Percentiles rank a stretch among this genome's conserved stretches.
These are phyloP conservation scores for Patella ulyssiponensis DNA, from an alignment of 2,888 invertebrate species.

Conservation along the genomic window DNA sequence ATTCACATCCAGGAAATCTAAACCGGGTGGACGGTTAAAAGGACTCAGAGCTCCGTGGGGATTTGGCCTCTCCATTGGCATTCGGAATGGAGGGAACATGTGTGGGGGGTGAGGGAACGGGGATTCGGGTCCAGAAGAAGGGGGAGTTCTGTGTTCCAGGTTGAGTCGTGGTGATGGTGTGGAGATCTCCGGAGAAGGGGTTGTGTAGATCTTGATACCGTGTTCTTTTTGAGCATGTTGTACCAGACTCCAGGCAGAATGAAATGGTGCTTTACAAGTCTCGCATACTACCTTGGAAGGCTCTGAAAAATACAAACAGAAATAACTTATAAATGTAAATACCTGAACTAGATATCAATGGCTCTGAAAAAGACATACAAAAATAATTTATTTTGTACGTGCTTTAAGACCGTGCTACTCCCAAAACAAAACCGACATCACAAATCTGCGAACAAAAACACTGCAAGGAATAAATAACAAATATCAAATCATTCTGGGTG, in stretches of 20 bases:
- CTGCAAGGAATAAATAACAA: no score
- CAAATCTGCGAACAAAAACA: no score
- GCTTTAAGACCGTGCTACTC: no score
- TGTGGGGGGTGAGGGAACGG: constrained; percentile 40
- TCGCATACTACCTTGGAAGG: constrained; percentile 95
- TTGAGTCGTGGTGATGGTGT: constrained; percentile 45
- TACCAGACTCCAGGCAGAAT: constrained; percentile 94
- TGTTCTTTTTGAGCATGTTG: constrained; percentile 96
- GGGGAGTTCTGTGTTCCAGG: constrained; percentile 34
- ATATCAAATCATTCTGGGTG: no score
- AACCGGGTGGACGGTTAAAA: constrained; percentile 82
- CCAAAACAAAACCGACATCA: no score
- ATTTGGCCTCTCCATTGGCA: constrained; percentile 43
- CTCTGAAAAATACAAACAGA: constrained; percentile 75
- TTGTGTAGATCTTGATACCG: constrained; percentile 89
- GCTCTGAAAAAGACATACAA: no score
- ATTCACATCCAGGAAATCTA: constrained; percentile 80
- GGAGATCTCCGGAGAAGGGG: constrained; percentile 42
- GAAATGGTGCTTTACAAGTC: constrained; percentile 91
- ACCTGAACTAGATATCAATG: no score
- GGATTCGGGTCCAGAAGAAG: constrained; percentile 64
- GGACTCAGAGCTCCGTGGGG: constrained; percentile 69
- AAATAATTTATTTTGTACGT: no score
- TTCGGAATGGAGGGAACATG: constrained; percentile 73
- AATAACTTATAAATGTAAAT: no score